These are phyloP conservation scores for Melitaea athalia DNA, from an alignment of 2,888 invertebrate species.

Conservation along the genomic window DNA sequence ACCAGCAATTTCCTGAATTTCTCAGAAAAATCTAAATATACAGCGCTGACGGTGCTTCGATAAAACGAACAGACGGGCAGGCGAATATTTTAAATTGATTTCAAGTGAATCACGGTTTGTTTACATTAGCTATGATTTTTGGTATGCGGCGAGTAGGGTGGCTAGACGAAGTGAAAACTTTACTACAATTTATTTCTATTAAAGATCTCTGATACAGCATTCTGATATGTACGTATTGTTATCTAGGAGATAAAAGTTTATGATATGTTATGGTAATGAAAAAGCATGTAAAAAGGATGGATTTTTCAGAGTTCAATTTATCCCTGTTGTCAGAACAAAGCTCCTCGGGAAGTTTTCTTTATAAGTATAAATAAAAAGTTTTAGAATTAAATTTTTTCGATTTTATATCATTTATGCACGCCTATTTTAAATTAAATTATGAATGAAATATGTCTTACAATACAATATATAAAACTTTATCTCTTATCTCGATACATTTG, in stretches of 20 bases:
- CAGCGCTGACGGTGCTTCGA: background rate
- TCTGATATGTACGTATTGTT: no score
- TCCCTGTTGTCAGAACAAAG: no score
- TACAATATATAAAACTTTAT: background rate
- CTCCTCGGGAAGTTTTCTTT: no score
- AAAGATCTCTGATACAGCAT: no score
- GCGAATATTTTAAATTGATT: constrained; percentile 25
- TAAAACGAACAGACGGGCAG: constrained; percentile 15
- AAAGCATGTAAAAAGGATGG: no score
- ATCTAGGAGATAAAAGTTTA: no score
- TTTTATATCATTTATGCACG: no score
- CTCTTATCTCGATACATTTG: constrained; percentile 6
- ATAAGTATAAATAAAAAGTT: no score
- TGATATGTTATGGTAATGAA: no score
- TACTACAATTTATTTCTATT: background rate
- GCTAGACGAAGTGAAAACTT: background rate
- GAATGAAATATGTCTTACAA: no score
- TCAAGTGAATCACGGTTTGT: constrained; percentile 24
- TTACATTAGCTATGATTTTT: constrained; percentile 25
- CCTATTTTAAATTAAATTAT: background rate
- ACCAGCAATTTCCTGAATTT: background rate
- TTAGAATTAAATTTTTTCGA: no score
- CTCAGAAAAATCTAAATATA: constrained; percentile 21
- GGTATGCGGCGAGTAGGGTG: constrained; percentile 11
- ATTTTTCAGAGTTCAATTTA: no score